phyloP scores from a whole-genome alignment of 64 coral and sea anemone species.

The Montipora capricornis region DNA sequence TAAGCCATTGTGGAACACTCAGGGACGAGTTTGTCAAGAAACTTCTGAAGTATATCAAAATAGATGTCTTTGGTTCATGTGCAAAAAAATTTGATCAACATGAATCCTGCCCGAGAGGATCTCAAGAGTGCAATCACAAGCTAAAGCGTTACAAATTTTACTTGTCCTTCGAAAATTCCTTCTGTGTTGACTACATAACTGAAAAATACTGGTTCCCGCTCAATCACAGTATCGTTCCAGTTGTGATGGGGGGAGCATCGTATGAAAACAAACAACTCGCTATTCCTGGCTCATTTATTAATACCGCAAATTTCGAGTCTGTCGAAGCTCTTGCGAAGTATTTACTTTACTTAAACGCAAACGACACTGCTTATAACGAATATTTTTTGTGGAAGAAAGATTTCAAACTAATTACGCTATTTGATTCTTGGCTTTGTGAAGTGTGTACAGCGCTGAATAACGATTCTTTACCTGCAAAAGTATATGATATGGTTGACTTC shows the following conservation, averaged over 20 bases:
- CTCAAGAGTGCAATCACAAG: slow-evolving; percentile 13
- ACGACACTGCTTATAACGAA: slow-evolving; percentile 71
- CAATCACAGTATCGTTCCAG: slow-evolving; percentile 42
- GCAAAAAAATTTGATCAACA: slow-evolving; percentile 50
- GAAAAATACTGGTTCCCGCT: slow-evolving; percentile 78
- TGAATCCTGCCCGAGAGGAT: neutral
- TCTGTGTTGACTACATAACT: slow-evolving; percentile 73
- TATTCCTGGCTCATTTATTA: slow-evolving; percentile 77
- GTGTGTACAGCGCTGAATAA: slow-evolving; percentile 73
- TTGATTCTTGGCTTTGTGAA: slow-evolving; percentile 50
- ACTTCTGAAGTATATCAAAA: slow-evolving; percentile 54
- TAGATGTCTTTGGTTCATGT: slow-evolving; percentile 68
- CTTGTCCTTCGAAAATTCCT: slow-evolving; percentile 69
- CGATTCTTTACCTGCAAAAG: slow-evolving; percentile 42
- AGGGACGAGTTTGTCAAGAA: slow-evolving; percentile 62
- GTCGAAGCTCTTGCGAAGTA: slow-evolving; percentile 60
- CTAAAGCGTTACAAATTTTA: slow-evolving; percentile 69
- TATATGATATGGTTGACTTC: slow-evolving; percentile 51
- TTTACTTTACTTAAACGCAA: slow-evolving; percentile 55
- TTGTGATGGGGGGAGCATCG: slow-evolving; percentile 68
- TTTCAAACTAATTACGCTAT: slow-evolving; percentile 4
- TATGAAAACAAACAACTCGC: slow-evolving; percentile 50
- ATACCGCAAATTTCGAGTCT: slow-evolving; percentile 54
- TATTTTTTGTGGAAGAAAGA: slow-evolving; percentile 73
- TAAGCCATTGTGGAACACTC: slow-evolving; percentile 50